These are phyloP conservation scores for Heterotis niloticus DNA, from an alignment of 2,113 vertebrate species.

Conservation along the genomic window DNA sequence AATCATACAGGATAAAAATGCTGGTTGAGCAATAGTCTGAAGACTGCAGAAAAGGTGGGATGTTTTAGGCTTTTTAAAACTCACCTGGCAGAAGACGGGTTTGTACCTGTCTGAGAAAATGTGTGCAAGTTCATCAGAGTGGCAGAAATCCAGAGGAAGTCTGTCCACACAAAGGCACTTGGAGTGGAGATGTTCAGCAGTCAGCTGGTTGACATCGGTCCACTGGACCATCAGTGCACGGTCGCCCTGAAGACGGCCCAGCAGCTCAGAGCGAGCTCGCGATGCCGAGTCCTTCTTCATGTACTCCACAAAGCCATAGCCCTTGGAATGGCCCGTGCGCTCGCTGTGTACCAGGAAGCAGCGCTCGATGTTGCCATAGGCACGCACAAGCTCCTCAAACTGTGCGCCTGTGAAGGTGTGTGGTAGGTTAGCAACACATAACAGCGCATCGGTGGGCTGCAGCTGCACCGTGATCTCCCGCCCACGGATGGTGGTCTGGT, in stretches of 20 bases:
- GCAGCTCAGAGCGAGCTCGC: constrained; percentile 82
- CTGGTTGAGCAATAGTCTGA: neutral
- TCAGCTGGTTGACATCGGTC: constrained; percentile 93
- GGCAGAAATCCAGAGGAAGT: constrained; percentile 73
- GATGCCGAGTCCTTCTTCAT: constrained; percentile 99
- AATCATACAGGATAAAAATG: neutral
- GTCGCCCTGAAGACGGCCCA: constrained; percentile 78
- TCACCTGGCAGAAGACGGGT: constrained; percentile 93
- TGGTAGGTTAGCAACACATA: constrained; percentile 91
- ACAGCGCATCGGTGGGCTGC: constrained; percentile 90
- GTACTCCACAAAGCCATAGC: constrained; percentile 96
- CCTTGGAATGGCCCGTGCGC: constrained; percentile 84
- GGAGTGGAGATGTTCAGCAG: constrained; percentile 86
- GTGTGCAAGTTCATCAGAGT: constrained; percentile 78
- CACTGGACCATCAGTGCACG: constrained; percentile 89
- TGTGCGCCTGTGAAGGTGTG: constrained; percentile 71
- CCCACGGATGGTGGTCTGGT: constrained; percentile 81
- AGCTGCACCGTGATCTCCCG: constrained; percentile 84
- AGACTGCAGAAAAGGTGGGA: neutral
- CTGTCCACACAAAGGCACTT: constrained; percentile 92
- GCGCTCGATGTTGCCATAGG: constrained; percentile 90
- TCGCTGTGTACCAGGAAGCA: constrained; percentile 93
- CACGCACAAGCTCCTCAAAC: constrained; percentile 87
- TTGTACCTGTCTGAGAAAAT: constrained; percentile 81
- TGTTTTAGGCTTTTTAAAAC: constrained; percentile 13